phyloP scores from a whole-genome alignment of 2,888 invertebrate species.

The Ectobius pallidus region DNA sequence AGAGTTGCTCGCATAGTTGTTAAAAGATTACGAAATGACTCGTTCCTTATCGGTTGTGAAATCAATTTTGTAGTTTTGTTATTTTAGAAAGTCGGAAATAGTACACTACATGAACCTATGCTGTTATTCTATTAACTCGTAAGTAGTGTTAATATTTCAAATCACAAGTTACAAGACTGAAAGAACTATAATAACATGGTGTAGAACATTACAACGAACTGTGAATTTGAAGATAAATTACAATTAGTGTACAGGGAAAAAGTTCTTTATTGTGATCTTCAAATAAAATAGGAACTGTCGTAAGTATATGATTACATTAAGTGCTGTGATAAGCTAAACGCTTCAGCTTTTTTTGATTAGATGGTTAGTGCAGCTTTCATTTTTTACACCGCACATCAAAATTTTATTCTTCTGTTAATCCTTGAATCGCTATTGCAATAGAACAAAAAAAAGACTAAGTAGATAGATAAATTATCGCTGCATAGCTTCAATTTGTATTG shows the following conservation, averaged over 20 bases:
- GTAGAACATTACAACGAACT: not conserved
- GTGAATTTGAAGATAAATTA: not conserved
- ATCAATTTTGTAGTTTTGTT: too few relatives aligned
- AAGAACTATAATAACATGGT: too few relatives aligned
- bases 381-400: not conserved
- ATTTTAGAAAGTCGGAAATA: too few relatives aligned
- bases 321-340: not conserved
- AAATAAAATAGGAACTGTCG: not conserved
- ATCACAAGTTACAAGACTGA: not conserved
- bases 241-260: not conserved
- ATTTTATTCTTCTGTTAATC: too few relatives aligned
- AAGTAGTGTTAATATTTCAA: not conserved
- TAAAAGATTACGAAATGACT: too few relatives aligned
- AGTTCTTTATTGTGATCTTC: not conserved
- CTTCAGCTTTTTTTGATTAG: not conserved
- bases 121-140: not conserved
- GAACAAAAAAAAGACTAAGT: too few relatives aligned
- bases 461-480: too few relatives aligned
- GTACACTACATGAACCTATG: too few relatives aligned
- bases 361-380: not conserved
- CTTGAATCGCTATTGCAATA: too few relatives aligned
- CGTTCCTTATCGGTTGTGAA: not conserved
- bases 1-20: too few relatives aligned
- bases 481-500: not conserved
- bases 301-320: conserved; percentile 1